Conservation (phyloP, 2,113 vertebrate species). For the Syngnathus scovelli region DNA sequence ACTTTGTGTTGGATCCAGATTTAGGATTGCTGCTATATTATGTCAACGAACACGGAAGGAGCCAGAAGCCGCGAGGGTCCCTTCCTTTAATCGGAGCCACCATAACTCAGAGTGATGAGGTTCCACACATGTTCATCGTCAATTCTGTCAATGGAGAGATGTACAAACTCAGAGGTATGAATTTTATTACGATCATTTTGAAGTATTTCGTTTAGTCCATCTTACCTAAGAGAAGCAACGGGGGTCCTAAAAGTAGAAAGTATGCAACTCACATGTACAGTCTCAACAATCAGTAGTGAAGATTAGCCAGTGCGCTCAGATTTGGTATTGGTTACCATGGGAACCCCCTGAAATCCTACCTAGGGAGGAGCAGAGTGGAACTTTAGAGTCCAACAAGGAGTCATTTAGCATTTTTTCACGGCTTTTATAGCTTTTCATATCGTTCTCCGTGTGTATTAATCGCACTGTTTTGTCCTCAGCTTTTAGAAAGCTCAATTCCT, state of each 20-base stretch:
- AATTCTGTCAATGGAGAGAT: constrained; percentile 86
- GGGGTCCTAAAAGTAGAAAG: not conserved
- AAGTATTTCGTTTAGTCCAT: not conserved
- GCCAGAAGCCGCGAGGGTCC: constrained; percentile 87
- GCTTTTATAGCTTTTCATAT: constrained; percentile 1
- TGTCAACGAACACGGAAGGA: constrained; percentile 86
- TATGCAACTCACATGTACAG: constrained; percentile 13
- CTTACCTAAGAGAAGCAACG: not conserved
- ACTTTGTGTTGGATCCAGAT: constrained; percentile 89
- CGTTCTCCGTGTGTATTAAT: not conserved
- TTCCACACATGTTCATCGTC: constrained; percentile 87
- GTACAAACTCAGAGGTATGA: constrained; percentile 90
- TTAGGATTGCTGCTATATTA: constrained; percentile 88
- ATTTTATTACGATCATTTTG: too few species aligned
- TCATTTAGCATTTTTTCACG: constrained; percentile 28
- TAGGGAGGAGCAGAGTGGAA: constrained; percentile 1
- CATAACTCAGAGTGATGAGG: constrained; percentile 85
- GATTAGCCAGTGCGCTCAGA: constrained; percentile 20
- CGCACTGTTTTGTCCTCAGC: constrained; percentile 3
- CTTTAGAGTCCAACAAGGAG: constrained; percentile 33
- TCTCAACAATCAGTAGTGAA: constrained; percentile 21
- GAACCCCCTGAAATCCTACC: constrained; percentile 12
- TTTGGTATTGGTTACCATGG: constrained; percentile 40
- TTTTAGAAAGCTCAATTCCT: constrained; percentile 36
- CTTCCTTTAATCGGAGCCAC: constrained; percentile 86